Percentiles rank a stretch among this genome's conserved stretches.
Conservation (phyloP, 2,113 vertebrate species). For the Chionis minor region DNA sequence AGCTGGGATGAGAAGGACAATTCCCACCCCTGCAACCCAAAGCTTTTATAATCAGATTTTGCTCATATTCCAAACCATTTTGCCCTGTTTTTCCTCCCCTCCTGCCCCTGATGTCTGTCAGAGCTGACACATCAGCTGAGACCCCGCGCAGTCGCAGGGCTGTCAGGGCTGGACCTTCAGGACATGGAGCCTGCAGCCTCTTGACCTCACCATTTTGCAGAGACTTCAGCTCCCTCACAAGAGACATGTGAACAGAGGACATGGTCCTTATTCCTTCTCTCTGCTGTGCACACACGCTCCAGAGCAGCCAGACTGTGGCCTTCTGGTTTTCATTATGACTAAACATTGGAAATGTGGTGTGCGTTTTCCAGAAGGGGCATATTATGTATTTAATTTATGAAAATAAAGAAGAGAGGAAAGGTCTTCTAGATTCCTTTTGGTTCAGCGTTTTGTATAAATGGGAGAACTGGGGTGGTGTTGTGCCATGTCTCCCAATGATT, state of each 20-base stretch:
- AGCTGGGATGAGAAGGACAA: background rate
- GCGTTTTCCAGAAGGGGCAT: conserved; percentile 35
- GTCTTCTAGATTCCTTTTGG: background rate
- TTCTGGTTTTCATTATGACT: conserved; percentile 64
- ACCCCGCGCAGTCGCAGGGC: rapidly evolving
- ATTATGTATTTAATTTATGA: conserved; percentile 33
- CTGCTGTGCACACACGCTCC: background rate
- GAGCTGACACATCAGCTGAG: background rate
- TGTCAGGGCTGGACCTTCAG: background rate
- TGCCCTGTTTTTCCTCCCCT: background rate
- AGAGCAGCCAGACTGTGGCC: conserved; percentile 38
- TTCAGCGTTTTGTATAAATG: background rate
- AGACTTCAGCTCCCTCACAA: background rate
- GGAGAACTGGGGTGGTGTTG: background rate
- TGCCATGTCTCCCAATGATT: background rate
- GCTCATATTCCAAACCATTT: background rate
- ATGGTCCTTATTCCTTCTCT: background rate
- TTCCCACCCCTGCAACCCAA: background rate
- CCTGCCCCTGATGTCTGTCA: background rate
- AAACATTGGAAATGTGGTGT: conserved; percentile 30
- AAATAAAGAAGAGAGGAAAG: background rate
- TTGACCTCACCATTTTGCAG: background rate
- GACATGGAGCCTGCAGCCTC: background rate
- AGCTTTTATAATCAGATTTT: background rate
- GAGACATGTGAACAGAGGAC: background rate